These are phyloP conservation scores for Gnatocerus cornutus DNA, from an alignment of 2,888 invertebrate genomes.

Conservation along the genomic window DNA sequence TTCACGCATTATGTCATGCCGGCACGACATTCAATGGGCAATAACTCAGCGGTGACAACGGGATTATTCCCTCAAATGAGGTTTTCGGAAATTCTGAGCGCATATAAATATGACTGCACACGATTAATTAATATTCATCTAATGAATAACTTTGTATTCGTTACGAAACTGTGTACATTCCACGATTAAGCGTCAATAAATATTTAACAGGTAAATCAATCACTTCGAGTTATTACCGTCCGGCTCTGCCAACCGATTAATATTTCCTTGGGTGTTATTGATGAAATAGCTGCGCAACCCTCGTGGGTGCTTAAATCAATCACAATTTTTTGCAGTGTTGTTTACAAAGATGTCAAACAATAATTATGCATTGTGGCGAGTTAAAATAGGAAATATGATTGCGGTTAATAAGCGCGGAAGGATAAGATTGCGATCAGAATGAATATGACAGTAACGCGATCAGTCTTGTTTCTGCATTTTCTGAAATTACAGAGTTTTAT, in stretches of 20 bases:
- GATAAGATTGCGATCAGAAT: conserved; percentile 38
- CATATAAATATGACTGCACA: conserved; percentile 11
- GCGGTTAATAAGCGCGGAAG: conserved; percentile 11
- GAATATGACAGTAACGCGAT: conserved; percentile 38
- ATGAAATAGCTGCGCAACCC: conserved; percentile 37
- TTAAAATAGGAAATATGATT: not conserved
- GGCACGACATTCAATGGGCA: conserved; percentile 40
- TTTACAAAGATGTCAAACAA: too few species aligned
- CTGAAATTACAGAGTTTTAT: conserved; percentile 53
- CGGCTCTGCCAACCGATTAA: conserved; percentile 41
- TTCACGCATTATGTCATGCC: conserved; percentile 45
- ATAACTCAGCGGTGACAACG: conserved; percentile 50
- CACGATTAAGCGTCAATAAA: conserved; percentile 42
- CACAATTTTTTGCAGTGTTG: conserved; percentile 6
- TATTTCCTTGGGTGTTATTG: conserved; percentile 42
- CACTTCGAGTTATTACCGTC: conserved; percentile 41
- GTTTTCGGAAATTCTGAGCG: conserved; percentile 45
- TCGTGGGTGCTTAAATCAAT: conserved; percentile 32
- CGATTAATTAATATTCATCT: conserved; percentile 16
- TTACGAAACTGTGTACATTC: conserved; percentile 29
- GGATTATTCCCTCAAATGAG: conserved; percentile 50
- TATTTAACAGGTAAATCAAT: conserved; percentile 45
- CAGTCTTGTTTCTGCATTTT: conserved; percentile 37
- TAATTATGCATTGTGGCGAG: too few species aligned
- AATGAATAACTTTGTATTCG: conserved; percentile 22